Evolutionary conservation across 2,888 invertebrate species (phyloP), one percentile per base, ranked within the genome.

Genomic region (Mythimna lalbum): DNA sequence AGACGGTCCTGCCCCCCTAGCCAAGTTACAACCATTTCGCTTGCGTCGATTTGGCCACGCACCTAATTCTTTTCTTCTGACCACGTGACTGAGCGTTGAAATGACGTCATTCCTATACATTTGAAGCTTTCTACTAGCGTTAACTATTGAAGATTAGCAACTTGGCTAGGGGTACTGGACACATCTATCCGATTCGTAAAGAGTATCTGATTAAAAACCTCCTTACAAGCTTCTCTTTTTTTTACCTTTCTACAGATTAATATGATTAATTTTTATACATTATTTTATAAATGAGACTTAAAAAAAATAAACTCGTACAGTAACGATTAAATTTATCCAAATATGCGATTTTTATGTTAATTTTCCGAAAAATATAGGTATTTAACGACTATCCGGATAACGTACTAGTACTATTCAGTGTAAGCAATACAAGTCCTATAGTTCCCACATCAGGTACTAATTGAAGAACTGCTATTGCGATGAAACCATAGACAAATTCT

Each of bases 401-500:
- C n/a, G 23, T 23, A 17, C 27, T 23, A 23, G 5, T 67, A 31
- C 19, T 21, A 3, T 43, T 49, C 27, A n/a, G 21, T 31, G 0
- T 50, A 31, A 73, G 39, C 10, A 31, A 19, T 19, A 61, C 27
- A 72, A 60, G 19, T 27, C 14, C n/a, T 66, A 7, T 2, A 12
- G n/a, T 36, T 36, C 1, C 23, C n/a, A 65, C 17, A 36, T 36
- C 2, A 21, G 50, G 21, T 21, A 19, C 9, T 36, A 21, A 64
- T 27, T 17, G 17, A 14, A 10, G 12, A 33, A 12, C 1, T 4
- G 12, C 3, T 12, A 23, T 9, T 71, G 4, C 12, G 33, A 5
- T 43, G n/a, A 2, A 69, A 52, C n/a, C 12, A 0, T 5, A 33
- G 14, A 70, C 1, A 5, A 36, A 36, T 33, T 33, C 33, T 33